Percentiles rank a stretch among this genome's conserved stretches.
Evolutionary conservation across 2,113 vertebrate species (phyloP).

Genomic region (Ophthalmolycus amberensis): DNA sequence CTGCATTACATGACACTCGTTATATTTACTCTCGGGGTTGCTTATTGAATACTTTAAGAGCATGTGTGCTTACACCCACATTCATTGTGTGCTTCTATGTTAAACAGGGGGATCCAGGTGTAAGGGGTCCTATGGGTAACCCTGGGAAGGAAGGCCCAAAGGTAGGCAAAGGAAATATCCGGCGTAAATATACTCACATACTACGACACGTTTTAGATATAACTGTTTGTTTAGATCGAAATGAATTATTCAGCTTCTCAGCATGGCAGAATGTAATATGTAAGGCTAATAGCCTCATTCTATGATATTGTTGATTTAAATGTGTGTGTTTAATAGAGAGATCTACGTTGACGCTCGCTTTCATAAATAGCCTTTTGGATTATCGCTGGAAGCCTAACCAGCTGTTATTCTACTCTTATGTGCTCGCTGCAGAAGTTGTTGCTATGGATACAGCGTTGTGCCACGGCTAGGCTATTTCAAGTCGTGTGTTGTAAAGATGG

Average conservation of each 20-base stretch:
- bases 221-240: not conserved
- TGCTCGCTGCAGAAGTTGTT: constrained; percentile 64
- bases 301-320: constrained; percentile 35
- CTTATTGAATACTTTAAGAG: constrained; percentile 5
- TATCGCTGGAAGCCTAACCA: constrained; percentile 50
- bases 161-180: constrained; percentile 76
- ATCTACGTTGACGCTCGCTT: constrained; percentile 31
- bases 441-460: constrained; percentile 76
- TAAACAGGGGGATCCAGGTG: constrained; percentile 89
- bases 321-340: constrained; percentile 30
- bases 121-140: constrained; percentile 90
- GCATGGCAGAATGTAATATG: not conserved
- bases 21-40: not conserved
- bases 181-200: not conserved
- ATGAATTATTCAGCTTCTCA: constrained; percentile 13
- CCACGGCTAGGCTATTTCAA: constrained; percentile 39
- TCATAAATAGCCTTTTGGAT: constrained; percentile 46
- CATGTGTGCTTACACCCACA: not conserved
- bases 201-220: not conserved
- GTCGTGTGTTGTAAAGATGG: constrained; percentile 34
- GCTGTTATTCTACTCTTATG: constrained; percentile 47
- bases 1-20: constrained; percentile 14
- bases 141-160: constrained; percentile 97
- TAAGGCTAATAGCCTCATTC: constrained; percentile 1
- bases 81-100: constrained; percentile 14